These are phyloP conservation scores for Sander vitreus DNA, from an alignment of 2,113 vertebrate species.

Conservation along the genomic window DNA sequence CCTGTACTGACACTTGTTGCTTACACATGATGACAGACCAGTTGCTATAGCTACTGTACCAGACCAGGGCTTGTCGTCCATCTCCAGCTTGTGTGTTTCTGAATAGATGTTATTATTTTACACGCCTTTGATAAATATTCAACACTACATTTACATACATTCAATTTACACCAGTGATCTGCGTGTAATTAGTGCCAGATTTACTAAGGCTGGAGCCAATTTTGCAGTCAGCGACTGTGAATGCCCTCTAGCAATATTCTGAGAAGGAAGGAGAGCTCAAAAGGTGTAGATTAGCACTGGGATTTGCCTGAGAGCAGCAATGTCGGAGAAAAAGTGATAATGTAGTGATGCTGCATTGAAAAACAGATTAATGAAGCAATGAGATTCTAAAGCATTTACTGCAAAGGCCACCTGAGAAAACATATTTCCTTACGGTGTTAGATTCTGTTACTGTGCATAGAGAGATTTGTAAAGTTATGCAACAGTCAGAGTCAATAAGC, in stretches of 20 bases:
- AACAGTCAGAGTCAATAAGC: background rate
- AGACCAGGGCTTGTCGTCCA: background rate
- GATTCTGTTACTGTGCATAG: background rate
- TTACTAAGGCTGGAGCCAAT: slow-evolving; percentile 11
- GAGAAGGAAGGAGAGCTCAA: slow-evolving; percentile 5
- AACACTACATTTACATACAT: slow-evolving; percentile 27
- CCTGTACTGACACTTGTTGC: background rate
- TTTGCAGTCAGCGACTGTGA: background rate
- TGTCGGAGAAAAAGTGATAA: slow-evolving; percentile 23
- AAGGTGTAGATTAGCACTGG: slow-evolving; percentile 16
- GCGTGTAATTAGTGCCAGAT: slow-evolving; percentile 29
- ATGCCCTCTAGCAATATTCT: background rate
- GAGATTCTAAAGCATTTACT: background rate
- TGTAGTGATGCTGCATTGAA: slow-evolving; percentile 6
- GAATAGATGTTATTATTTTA: slow-evolving; percentile 15
- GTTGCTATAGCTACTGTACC: background rate
- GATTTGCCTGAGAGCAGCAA: slow-evolving; percentile 12
- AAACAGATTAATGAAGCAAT: slow-evolving; percentile 20
- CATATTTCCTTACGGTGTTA: background rate
- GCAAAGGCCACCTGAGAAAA: slow-evolving; percentile 20
- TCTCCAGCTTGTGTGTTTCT: background rate
- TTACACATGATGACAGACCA: background rate
- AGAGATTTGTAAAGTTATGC: background rate
- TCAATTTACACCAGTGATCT: slow-evolving; percentile 4
- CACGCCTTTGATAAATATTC: slow-evolving; percentile 35